These are phyloP conservation scores for Eublepharis macularius DNA, from an alignment of 2,113 vertebrate genomes.

Conservation along the genomic window DNA sequence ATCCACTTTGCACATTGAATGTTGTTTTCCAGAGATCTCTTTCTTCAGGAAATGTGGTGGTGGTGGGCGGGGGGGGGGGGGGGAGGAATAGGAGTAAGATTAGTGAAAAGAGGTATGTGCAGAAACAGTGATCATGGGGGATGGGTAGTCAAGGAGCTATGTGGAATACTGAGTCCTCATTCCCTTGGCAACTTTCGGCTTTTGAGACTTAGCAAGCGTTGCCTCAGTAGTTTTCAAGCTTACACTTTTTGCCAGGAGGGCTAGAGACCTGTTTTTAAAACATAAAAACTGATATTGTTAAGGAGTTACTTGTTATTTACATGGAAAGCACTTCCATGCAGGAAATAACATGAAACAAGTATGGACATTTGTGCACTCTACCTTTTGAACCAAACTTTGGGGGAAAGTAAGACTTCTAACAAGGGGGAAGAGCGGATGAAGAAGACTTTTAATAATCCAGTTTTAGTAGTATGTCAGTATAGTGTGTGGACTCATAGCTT, in stretches of 20 bases:
- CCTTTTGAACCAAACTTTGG: neutral
- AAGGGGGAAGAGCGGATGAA: neutral
- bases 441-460: neutral
- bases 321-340: neutral
- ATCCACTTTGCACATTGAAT: neutral
- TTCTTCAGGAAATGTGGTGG: neutral
- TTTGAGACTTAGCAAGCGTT: too few species aligned
- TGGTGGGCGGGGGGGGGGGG: neutral
- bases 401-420: neutral
- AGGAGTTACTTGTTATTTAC: too few species aligned
- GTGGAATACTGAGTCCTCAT: neutral
- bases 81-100: too few species aligned
- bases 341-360: neutral
- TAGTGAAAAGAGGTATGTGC: neutral
- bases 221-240: neutral
- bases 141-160: neutral
- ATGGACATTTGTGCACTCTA: neutral
- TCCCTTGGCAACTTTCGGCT: neutral
- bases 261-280: neutral
- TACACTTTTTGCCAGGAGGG: neutral
- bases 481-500: neutral
- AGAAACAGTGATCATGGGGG: neutral
- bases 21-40: neutral
- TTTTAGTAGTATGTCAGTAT: neutral
- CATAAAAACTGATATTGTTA: too few species aligned